Conservation (phyloP, 1,140 invertebrate genomes). For the Drosophila parabipectinata region DNA sequence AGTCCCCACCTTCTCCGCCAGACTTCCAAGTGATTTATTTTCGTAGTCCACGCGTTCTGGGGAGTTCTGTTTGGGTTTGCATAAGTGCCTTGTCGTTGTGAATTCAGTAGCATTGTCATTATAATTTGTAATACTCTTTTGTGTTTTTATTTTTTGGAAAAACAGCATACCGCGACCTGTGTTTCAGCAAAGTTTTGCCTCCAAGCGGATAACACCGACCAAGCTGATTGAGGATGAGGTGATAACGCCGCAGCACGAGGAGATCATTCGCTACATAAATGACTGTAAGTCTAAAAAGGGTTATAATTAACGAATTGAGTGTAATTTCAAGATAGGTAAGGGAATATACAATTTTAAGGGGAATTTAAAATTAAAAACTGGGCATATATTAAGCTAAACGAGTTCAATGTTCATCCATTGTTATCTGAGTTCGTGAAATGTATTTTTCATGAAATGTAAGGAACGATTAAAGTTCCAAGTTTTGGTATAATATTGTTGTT, state of each 20-base stretch:
- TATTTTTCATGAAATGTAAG: neutral
- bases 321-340: neutral
- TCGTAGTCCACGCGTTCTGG: constrained; percentile 48
- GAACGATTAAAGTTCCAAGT: neutral
- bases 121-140: constrained; percentile 37
- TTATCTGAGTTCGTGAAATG: neutral
- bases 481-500: no score
- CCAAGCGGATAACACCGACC: constrained; percentile 73
- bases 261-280: constrained; percentile 85
- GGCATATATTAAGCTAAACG: neutral
- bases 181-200: constrained; percentile 83
- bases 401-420: constrained; percentile 2
- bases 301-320: neutral
- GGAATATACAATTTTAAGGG: no score
- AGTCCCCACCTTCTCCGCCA: neutral
- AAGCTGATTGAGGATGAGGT: constrained; percentile 80
- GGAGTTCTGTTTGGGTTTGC: constrained; percentile 28
- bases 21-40: constrained; percentile 55
- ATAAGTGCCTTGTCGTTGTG: constrained; percentile 33
- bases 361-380: no score
- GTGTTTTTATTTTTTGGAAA: constrained; percentile 32
- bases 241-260: constrained; percentile 84
- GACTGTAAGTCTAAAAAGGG: constrained; percentile 67
- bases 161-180: constrained; percentile 84
- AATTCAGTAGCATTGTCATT: constrained; percentile 31